These are phyloP conservation scores for Hypotaenidia okinawae DNA, from an alignment of 2,797 vertebrate genomes.

Conservation along the genomic window DNA sequence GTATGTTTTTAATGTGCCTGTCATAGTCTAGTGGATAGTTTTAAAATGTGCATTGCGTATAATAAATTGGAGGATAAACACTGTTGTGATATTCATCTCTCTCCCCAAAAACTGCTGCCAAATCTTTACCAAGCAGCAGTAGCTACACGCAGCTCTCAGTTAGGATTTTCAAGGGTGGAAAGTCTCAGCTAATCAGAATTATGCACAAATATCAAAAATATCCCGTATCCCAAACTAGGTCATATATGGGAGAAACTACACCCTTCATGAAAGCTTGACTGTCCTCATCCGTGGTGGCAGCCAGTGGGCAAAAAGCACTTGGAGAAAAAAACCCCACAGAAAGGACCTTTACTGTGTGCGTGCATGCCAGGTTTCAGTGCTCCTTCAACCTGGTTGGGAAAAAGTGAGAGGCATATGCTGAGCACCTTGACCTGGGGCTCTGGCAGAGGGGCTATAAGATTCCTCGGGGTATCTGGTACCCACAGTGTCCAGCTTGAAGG, in stretches of 20 bases:
- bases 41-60: not conserved
- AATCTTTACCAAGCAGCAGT: not conserved
- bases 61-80: not conserved
- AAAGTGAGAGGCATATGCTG: not conserved
- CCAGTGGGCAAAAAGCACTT: not conserved
- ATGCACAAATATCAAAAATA: not conserved
- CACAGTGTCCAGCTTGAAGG: not conserved
- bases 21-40: not conserved
- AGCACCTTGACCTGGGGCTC: not conserved
- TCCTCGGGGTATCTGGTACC: not conserved
- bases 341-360: not conserved
- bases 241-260: not conserved
- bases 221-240: not conserved
- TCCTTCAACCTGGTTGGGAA: not conserved
- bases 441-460: not conserved
- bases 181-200: not conserved
- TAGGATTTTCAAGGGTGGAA: not conserved
- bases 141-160: not conserved
- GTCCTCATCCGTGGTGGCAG: not conserved
- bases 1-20: rapidly evolving
- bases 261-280: not conserved
- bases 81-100: not conserved
- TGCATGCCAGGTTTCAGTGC: not conserved
- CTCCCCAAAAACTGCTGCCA: not conserved
- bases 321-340: not conserved